Conservation (phyloP, 2,888 invertebrate species). For the Pteria penguin region DNA sequence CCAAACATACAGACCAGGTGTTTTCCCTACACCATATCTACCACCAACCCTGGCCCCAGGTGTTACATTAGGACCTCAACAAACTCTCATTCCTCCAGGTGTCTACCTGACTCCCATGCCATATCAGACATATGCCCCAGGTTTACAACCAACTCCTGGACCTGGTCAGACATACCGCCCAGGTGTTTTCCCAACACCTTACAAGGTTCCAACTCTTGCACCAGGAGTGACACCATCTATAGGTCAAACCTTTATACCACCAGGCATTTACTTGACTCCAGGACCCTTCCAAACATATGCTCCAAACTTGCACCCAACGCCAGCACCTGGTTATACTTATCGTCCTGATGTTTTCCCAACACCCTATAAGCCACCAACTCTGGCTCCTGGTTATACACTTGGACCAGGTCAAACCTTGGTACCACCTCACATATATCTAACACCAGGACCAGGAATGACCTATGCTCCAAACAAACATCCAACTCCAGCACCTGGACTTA, state of each 20-base stretch:
- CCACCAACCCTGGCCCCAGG: slow-evolving; percentile 54
- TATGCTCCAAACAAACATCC: slow-evolving; percentile 51
- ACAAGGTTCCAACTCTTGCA: slow-evolving; percentile 46
- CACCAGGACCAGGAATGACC: slow-evolving; percentile 42
- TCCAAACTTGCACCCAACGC: slow-evolving; percentile 39
- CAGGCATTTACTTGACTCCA: slow-evolving; percentile 45
- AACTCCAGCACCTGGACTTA: slow-evolving; percentile 52
- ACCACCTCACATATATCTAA: slow-evolving; percentile 44
- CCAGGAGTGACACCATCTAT: slow-evolving; percentile 37
- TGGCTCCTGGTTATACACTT: slow-evolving; percentile 37
- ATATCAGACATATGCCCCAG: slow-evolving; percentile 53
- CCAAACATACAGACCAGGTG: slow-evolving; percentile 51
- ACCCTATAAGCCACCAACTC: slow-evolving; percentile 44
- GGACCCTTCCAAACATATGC: slow-evolving; percentile 44
- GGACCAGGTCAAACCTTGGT: slow-evolving; percentile 40
- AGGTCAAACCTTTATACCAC: slow-evolving; percentile 45
- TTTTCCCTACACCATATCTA: slow-evolving; percentile 53
- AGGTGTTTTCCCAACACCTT: slow-evolving; percentile 49
- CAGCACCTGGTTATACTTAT: slow-evolving; percentile 40
- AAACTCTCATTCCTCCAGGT: slow-evolving; percentile 32
- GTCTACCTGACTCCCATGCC: slow-evolving; percentile 50
- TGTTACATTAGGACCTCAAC: slow-evolving; percentile 48
- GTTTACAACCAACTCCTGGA: slow-evolving; percentile 51
- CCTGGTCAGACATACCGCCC: slow-evolving; percentile 53
- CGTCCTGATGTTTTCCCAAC: slow-evolving; percentile 50